Percentiles rank a stretch among this genome's conserved stretches.
Evolutionary conservation across 2,113 vertebrate genomes (phyloP).

Genomic region (Danio rerio): DNA sequence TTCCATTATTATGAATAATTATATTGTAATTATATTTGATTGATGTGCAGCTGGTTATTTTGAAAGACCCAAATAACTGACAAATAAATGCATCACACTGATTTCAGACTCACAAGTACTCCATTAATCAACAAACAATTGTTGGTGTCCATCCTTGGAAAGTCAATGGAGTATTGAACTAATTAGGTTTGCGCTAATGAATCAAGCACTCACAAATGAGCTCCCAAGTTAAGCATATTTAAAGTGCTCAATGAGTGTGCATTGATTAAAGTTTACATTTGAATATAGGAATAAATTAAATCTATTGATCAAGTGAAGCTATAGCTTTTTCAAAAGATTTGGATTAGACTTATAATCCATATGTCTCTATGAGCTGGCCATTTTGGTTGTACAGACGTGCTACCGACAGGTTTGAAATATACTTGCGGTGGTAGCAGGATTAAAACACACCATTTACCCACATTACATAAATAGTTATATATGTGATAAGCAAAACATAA

Average conservation of each 20-base stretch:
- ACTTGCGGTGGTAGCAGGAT: too few relatives aligned
- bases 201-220: not conserved
- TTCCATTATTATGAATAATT: too few relatives aligned
- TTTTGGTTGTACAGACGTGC: not conserved
- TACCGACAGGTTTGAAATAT: too few relatives aligned
- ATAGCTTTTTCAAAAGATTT: not conserved
- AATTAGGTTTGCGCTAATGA: too few relatives aligned
- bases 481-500: too few relatives aligned
- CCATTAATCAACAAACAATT: not conserved
- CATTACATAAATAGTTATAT: too few relatives aligned
- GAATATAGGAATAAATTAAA: not conserved
- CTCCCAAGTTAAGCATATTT: not conserved
- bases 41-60: too few relatives aligned
- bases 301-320: too few relatives aligned
- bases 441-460: too few relatives aligned
- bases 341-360: not conserved
- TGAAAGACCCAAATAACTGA: not conserved
- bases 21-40: too few relatives aligned
- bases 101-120: not conserved
- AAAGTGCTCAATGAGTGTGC: not conserved
- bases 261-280: not conserved
- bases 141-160: not conserved
- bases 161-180: not conserved
- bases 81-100: not conserved
- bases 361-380: not conserved